A percentile compares a stretch with the other conserved stretches of the same genome.
Conservation (phyloP, 2,888 invertebrate genomes). For the Dasypolia templi region DNA sequence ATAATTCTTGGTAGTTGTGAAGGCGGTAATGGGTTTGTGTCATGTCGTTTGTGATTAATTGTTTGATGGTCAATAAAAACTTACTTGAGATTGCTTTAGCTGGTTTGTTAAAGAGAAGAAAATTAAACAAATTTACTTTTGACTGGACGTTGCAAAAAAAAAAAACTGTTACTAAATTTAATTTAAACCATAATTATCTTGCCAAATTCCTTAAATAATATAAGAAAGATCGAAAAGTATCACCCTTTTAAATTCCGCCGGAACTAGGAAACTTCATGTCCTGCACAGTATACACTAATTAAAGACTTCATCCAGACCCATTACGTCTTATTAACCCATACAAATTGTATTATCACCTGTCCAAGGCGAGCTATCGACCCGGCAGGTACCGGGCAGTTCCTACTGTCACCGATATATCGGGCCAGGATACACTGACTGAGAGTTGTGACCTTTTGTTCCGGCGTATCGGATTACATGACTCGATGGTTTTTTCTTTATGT, state of each 20-base stretch:
- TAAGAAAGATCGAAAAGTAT: neutral
- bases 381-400: slow-evolving; percentile 38
- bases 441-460: slow-evolving; percentile 34
- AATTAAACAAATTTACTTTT: neutral
- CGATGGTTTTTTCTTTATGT: slow-evolving; percentile 7
- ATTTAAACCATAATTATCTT: neutral
- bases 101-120: neutral
- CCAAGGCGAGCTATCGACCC: slow-evolving; percentile 56
- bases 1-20: slow-evolving; percentile 25
- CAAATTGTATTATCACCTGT: slow-evolving; percentile 3
- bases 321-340: slow-evolving; percentile 24
- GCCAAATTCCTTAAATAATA: neutral
- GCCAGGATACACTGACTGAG: slow-evolving; percentile 25
- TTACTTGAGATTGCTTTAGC: neutral
- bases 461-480: slow-evolving; percentile 28
- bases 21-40: neutral
- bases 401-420: slow-evolving; percentile 51
- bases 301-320: slow-evolving; percentile 34
- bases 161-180: neutral
- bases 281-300: slow-evolving; percentile 40
- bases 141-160: neutral
- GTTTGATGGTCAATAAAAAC: neutral
- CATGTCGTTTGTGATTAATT: neutral
- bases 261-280: slow-evolving; percentile 54
- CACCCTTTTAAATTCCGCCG: slow-evolving; percentile 21